A percentile compares a stretch with the other conserved stretches of the same genome.
Conservation (phyloP, 2,888 invertebrate species). For the Protophormia terraenovae region DNA sequence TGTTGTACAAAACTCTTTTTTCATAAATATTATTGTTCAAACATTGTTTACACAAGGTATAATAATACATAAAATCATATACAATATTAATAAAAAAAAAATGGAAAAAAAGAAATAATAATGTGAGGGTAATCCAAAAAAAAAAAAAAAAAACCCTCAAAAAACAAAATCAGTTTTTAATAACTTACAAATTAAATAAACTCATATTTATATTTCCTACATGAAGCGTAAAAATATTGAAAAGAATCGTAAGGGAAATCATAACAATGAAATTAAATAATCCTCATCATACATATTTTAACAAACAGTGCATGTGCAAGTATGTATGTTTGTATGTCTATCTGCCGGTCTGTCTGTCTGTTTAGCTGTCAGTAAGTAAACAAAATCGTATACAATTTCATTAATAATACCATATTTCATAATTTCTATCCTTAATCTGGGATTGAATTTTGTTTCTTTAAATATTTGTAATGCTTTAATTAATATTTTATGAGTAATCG, state of each 20-base stretch:
- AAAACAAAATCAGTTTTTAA: conserved; percentile 55
- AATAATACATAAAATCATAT: neutral
- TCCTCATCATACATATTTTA: conserved; percentile 53
- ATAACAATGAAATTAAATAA: conserved; percentile 64
- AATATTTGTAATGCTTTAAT: neutral
- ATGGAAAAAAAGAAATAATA: neutral
- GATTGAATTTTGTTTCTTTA: conserved; percentile 22
- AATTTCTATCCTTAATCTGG: conserved; percentile 12
- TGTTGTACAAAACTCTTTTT: too few relatives aligned
- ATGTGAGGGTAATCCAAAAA: conserved; percentile 6
- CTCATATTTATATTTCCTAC: conserved; percentile 60
- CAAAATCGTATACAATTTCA: conserved; percentile 64
- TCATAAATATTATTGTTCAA: neutral
- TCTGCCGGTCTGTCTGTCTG: conserved; percentile 19
- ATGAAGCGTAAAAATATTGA: conserved; percentile 66
- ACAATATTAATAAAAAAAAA: neutral
- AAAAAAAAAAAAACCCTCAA: conserved; percentile 55
- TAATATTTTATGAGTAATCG: neutral
- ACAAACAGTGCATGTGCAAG: neutral
- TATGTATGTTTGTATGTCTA: neutral
- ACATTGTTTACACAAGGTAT: neutral
- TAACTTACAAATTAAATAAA: conserved; percentile 64
- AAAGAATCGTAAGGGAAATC: conserved; percentile 54
- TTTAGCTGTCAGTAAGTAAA: conserved; percentile 55
- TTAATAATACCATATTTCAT: conserved; percentile 67